These are phyloP conservation scores for Scleropages formosus DNA, from an alignment of 2,797 vertebrate genomes.

Conservation along the genomic window DNA sequence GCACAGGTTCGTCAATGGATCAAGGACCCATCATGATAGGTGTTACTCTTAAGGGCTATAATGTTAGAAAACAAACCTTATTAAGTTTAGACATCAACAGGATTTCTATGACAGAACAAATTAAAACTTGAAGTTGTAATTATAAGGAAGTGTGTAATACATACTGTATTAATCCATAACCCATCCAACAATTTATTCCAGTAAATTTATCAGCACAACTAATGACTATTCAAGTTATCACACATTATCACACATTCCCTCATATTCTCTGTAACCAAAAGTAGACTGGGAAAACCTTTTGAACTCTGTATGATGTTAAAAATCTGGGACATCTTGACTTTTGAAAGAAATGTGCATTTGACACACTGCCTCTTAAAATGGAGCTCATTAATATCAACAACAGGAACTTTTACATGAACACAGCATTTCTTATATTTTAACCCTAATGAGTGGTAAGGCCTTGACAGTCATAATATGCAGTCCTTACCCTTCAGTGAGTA, in stretches of 20 bases:
- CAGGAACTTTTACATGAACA: not conserved
- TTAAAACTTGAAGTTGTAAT: not conserved
- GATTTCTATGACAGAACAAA: not conserved
- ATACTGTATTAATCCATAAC: not conserved
- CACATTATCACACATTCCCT: not conserved
- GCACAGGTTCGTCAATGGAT: too few species aligned
- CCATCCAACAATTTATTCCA: not conserved
- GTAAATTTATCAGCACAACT: not conserved
- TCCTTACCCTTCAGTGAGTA: not conserved
- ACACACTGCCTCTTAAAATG: not conserved
- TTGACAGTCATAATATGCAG: not conserved
- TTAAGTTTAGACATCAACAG: not conserved
- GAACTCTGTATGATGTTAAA: not conserved
- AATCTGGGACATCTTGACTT: not conserved
- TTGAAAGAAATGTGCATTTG: not conserved
- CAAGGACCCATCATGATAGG: not conserved
- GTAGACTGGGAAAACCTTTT: not conserved
- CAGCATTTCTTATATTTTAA: not conserved
- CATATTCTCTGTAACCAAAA: not conserved
- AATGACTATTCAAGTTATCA: not conserved
- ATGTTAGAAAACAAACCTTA: not conserved
- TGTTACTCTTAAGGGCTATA: not conserved
- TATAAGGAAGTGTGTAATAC: not conserved
- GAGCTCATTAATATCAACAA: not conserved
- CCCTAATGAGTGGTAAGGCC: not conserved